Evolutionary conservation across 2,888 invertebrate species (phyloP), one percentile per base, ranked within the genome.

Genomic region (Acrobasis consociella): DNA sequence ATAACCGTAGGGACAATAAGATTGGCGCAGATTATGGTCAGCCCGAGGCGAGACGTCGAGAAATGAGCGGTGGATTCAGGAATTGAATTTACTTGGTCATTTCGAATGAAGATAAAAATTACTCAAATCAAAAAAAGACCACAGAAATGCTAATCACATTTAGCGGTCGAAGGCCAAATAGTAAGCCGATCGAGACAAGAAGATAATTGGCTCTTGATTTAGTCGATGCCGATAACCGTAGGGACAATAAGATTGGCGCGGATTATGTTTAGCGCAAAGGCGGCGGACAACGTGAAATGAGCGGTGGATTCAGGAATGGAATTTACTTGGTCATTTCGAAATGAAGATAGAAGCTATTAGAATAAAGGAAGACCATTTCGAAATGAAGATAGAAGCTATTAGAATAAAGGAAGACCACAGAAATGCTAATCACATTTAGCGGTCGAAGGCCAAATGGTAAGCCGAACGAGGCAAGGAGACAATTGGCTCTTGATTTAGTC

Each of bases 131-230:
- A 22, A 22, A 3, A 3, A 22, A 22, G 22, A 22, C 22, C 22
- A 22, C 22, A 22, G 22, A 22, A 22, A 22, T 70, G 68, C 51
- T 42, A 52, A 60, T 60, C 52, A 51, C 60, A 17, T 52, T 60
- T 69, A 67, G 71, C 72, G 68, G 71, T 71, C 74, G 74, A 81
- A 78, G 74, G 76, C 71, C 77, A 74, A 75, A n/a, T 76, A 72
- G 75, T 70, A 75, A 71, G 77, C 75, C 22, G 13, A n/a, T 31
- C 11, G 17, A 39, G 42, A 22, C 51, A 13, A 76, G 77, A 76
- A 83, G 79, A 81, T 80, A 82, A 85, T 83, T 78, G 81, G 68
- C 70, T 72, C 74, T 77, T 84, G 85, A 82, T 83, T 85, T 79
- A 83, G 76, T 75, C 71, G 68, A 72, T 65, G 69, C 69, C 39